Evolutionary conservation across 1,140 invertebrate species (phyloP).

Genomic region (Glossosoma conforme): DNA sequence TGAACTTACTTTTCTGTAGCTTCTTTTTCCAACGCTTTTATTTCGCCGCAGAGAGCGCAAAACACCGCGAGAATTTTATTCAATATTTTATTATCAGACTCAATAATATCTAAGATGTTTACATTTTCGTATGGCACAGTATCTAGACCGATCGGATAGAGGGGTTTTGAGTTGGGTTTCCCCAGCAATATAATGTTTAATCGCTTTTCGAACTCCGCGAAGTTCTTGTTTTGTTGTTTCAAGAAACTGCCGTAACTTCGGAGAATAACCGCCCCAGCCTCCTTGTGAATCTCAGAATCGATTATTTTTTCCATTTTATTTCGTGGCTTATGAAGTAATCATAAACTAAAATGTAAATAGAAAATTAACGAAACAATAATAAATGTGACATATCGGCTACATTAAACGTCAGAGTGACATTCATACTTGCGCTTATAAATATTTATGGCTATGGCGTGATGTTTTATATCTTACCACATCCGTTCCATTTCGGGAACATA

Average conservation of each 20-base stretch:
- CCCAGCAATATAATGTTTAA: constrained; percentile 36
- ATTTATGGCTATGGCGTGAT: no score
- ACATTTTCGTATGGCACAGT: constrained; percentile 57
- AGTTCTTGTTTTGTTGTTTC: constrained; percentile 54
- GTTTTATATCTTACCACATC: no score
- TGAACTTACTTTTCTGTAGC: constrained; percentile 55
- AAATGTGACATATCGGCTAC: no score
- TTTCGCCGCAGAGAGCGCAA: constrained; percentile 73
- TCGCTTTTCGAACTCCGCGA: constrained; percentile 51
- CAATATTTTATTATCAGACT: constrained; percentile 76
- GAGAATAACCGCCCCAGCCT: constrained; percentile 40
- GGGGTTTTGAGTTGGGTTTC: constrained; percentile 50
- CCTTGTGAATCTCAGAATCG: constrained; percentile 35
- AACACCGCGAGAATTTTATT: constrained; percentile 79
- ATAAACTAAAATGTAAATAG: no score
- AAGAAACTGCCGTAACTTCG: constrained; percentile 67
- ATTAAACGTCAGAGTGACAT: no score
- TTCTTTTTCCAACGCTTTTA: constrained; percentile 63
- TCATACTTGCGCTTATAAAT: no score
- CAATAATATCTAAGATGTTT: constrained; percentile 62
- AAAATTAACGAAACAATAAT: no score
- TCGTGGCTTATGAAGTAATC: no score
- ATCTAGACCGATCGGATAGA: constrained; percentile 53
- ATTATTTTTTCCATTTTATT: constrained; percentile 3
- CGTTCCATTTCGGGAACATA: no score